These are phyloP conservation scores for Eupristina koningsbergeri DNA, from an alignment of 1,140 invertebrate species.

Conservation along the genomic window DNA sequence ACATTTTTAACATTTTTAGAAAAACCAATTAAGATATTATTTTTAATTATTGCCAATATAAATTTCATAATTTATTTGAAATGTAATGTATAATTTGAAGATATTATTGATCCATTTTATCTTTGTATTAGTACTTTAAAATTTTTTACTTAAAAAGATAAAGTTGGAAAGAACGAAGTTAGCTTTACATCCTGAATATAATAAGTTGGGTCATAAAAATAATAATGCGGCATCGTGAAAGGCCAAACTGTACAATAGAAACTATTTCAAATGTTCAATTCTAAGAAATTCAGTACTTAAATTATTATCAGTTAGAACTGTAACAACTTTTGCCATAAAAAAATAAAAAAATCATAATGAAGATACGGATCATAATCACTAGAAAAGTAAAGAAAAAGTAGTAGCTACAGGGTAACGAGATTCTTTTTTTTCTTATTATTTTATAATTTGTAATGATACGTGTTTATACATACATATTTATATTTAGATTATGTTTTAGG, in stretches of 20 bases:
- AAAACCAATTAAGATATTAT: no score
- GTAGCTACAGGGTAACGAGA: not conserved
- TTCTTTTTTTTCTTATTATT: not conserved
- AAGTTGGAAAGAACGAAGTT: not conserved
- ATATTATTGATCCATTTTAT: not conserved
- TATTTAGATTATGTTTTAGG: not conserved
- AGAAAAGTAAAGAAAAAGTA: slow-evolving; percentile 37
- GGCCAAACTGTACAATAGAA: slow-evolving; percentile 28
- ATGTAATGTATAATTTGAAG: not conserved
- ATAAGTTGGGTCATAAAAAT: slow-evolving; percentile 36
- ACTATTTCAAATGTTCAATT: slow-evolving; percentile 29
- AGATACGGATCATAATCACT: not conserved
- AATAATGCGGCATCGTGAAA: slow-evolving; percentile 39
- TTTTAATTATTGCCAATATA: not conserved
- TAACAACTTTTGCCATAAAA: slow-evolving; percentile 24
- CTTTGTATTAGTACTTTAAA: not conserved
- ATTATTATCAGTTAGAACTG: slow-evolving; percentile 25
- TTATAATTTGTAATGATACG: not conserved
- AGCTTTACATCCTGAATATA: slow-evolving; percentile 5
- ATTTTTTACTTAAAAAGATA: not conserved
- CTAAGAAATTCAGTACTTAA: slow-evolving; percentile 34
- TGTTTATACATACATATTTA: not conserved
- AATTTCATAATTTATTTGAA: not conserved
- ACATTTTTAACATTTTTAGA: no score
- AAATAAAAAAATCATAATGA: slow-evolving; percentile 27